phyloP scores from a whole-genome alignment of 1,140 invertebrate genomes.

The Bombyx mori region DNA sequence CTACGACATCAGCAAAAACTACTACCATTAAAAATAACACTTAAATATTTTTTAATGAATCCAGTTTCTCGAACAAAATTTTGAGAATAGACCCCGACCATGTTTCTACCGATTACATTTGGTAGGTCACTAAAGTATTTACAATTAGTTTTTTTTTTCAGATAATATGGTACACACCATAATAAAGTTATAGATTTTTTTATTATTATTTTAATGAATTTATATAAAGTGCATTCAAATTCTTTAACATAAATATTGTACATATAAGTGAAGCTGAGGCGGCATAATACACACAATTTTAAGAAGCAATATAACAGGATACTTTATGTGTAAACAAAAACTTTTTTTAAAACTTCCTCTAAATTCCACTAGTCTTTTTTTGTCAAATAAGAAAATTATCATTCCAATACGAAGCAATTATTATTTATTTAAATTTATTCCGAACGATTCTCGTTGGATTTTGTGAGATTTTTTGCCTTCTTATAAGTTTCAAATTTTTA shows the following conservation, averaged over 20 bases:
- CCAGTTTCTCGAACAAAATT: neutral
- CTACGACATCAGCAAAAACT: slow-evolving; percentile 11
- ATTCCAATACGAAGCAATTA: slow-evolving; percentile 22
- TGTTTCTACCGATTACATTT: no score
- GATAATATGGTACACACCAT: no score
- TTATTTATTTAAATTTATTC: slow-evolving; percentile 62
- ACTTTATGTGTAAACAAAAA: no score
- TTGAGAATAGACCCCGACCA: slow-evolving; percentile 8
- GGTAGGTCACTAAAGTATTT: no score
- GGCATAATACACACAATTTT: no score
- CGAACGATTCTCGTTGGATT: slow-evolving; percentile 25
- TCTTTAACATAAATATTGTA: no score
- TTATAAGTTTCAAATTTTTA: neutral
- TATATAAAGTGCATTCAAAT: no score
- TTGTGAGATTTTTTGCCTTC: neutral
- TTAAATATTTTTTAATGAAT: slow-evolving; percentile 9
- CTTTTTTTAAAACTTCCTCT: neutral
- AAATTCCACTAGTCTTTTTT: neutral
- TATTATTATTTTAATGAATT: no score
- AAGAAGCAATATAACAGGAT: no score
- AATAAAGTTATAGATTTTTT: no score
- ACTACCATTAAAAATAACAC: slow-evolving; percentile 15
- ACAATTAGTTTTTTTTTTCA: no score
- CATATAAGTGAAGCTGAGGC: no score
- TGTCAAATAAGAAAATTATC: slow-evolving; percentile 17